These are phyloP conservation scores for Hemichromis elongatus DNA, from an alignment of 2,113 vertebrate species.

Conservation along the genomic window DNA sequence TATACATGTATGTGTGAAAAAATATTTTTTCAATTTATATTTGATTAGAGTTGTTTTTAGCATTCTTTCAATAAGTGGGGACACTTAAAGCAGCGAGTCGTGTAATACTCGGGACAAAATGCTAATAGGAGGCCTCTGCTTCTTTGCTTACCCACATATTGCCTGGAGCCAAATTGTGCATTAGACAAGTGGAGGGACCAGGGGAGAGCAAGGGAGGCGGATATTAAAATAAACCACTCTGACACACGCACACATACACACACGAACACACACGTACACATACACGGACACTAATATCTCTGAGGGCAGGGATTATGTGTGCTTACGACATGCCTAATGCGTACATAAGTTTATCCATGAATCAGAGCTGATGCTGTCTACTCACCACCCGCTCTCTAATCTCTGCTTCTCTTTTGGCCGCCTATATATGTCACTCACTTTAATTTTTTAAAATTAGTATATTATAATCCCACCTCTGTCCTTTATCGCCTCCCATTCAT, in stretches of 20 bases:
- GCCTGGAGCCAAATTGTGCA: conserved; percentile 68
- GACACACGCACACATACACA: background rate
- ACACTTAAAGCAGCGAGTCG: background rate
- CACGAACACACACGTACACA: background rate
- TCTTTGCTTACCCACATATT: conserved; percentile 26
- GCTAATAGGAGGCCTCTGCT: background rate
- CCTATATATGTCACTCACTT: conserved; percentile 34
- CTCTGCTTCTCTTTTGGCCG: conserved; percentile 2
- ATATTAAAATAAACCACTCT: conserved; percentile 47
- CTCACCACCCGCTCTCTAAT: conserved; percentile 38
- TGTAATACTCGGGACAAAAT: background rate
- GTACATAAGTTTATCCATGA: background rate
- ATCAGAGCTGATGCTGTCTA: conserved; percentile 20
- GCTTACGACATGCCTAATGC: background rate
- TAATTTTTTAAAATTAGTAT: conserved; percentile 9
- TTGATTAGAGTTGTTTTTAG: background rate
- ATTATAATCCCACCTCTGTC: background rate
- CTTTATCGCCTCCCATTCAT: background rate
- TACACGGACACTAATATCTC: background rate
- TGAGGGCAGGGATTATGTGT: background rate
- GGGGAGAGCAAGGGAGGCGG: conserved; percentile 6
- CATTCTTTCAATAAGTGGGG: background rate
- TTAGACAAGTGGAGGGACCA: conserved; percentile 39
- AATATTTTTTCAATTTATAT: background rate
- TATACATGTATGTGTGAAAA: background rate